phyloP scores from a whole-genome alignment of 2,113 vertebrate species.

The Cavia aperea region DNA sequence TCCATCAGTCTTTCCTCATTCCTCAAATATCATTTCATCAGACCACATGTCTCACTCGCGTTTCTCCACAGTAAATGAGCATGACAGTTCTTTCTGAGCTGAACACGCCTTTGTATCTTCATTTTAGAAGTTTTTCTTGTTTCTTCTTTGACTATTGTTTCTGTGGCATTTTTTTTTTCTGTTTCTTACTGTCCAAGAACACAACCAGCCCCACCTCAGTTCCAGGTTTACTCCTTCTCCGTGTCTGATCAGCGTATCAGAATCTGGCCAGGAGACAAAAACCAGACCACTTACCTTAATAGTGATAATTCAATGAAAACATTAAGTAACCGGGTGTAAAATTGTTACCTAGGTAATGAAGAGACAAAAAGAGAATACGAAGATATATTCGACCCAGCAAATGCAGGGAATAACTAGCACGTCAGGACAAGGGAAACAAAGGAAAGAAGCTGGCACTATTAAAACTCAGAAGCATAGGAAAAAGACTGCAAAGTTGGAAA shows the following conservation, averaged over 20 bases:
- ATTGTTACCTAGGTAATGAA: not conserved
- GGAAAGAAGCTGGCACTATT: not conserved
- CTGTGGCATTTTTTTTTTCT: not conserved
- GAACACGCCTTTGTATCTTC: not conserved
- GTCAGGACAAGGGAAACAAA: not conserved
- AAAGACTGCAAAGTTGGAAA: not conserved
- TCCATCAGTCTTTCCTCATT: not conserved
- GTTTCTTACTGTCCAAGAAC: not conserved
- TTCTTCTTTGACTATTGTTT: not conserved
- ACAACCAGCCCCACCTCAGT: not conserved
- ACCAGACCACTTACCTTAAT: not conserved
- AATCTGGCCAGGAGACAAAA: not conserved
- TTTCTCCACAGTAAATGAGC: not conserved
- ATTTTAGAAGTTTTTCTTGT: not conserved
- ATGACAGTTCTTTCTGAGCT: not conserved
- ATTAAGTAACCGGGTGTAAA: not conserved
- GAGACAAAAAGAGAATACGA: not conserved
- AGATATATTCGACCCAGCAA: not conserved
- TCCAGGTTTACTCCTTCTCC: not conserved
- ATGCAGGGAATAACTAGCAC: not conserved
- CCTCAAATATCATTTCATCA: not conserved
- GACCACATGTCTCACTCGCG: not conserved
- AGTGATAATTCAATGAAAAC: constrained; percentile 1
- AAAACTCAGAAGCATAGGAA: not conserved
- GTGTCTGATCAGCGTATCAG: not conserved